Conservation (phyloP, 2,797 vertebrate genomes). For the Babyrousa celebensis region DNA sequence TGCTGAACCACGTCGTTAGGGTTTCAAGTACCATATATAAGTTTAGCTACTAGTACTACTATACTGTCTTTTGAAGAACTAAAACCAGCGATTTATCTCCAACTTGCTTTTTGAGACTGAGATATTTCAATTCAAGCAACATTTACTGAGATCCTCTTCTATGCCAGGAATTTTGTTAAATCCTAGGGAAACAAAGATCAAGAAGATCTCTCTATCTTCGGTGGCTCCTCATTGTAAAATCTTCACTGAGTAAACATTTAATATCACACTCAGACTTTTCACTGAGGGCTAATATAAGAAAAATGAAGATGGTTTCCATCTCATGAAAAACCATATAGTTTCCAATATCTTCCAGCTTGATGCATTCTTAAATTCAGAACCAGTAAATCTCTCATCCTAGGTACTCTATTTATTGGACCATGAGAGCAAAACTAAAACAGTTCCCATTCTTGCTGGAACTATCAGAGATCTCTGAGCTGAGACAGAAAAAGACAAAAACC, state of each 20-base stretch:
- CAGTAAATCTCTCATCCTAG: background rate
- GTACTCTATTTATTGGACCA: background rate
- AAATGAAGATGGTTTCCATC: background rate
- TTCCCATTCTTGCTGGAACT: background rate
- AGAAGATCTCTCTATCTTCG: background rate
- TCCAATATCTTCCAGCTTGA: constrained; percentile 14
- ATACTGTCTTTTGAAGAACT: background rate
- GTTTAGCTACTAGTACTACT: background rate
- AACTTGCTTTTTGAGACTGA: background rate
- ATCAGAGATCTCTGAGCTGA: background rate
- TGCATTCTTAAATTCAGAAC: background rate
- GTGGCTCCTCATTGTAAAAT: background rate
- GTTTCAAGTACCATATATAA: background rate
- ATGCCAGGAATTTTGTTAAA: background rate
- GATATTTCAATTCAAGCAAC: background rate
- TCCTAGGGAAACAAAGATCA: background rate
- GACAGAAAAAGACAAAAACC: background rate
- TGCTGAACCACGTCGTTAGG: no score
- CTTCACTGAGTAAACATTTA: background rate
- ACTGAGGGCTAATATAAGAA: background rate
- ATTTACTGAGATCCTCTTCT: constrained; percentile 5
- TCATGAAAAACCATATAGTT: background rate
- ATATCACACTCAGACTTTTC: background rate
- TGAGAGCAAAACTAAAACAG: constrained; percentile 10
- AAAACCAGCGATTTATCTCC: background rate